Percentiles rank a stretch among this genome's conserved stretches.
Evolutionary conservation across 2,113 vertebrate species (phyloP).

Genomic region (Alouatta palliata): DNA sequence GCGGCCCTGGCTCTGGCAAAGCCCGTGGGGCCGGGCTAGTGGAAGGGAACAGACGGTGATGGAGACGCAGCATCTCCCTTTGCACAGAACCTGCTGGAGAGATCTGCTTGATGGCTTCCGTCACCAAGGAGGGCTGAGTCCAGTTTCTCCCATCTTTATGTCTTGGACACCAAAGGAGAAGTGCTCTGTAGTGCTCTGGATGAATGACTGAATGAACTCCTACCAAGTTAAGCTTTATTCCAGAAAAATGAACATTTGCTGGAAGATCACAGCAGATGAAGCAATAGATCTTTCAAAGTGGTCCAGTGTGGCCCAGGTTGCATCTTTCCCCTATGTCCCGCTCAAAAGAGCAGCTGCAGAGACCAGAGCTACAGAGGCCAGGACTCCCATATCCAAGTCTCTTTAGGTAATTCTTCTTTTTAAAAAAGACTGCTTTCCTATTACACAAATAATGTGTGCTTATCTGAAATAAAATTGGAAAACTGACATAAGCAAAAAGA

Average conservation of each 20-base stretch:
- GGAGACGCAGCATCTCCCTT: accelerated
- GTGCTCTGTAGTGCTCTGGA: neutral
- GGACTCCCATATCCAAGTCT: neutral
- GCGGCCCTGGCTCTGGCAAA: neutral
- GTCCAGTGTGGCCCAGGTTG: too few species aligned
- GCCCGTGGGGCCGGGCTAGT: accelerated
- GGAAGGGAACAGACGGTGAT: accelerated
- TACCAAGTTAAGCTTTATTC: too few species aligned
- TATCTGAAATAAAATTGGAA: neutral
- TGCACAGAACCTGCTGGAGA: too few species aligned
- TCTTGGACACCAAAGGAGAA: neutral
- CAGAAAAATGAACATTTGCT: neutral
- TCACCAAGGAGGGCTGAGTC: neutral
- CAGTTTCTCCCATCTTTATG: neutral
- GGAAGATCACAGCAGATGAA: neutral
- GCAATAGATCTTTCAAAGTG: neutral
- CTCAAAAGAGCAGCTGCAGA: neutral
- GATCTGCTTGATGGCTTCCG: neutral
- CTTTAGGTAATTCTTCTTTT: neutral
- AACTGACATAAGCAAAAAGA: neutral
- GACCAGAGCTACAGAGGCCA: neutral
- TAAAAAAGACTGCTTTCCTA: neutral
- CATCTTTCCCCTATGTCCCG: accelerated
- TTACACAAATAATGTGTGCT: too few species aligned
- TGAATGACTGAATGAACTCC: neutral